Evolutionary conservation across 2,797 vertebrate species (phyloP).

Genomic region (Manis javanica): DNA sequence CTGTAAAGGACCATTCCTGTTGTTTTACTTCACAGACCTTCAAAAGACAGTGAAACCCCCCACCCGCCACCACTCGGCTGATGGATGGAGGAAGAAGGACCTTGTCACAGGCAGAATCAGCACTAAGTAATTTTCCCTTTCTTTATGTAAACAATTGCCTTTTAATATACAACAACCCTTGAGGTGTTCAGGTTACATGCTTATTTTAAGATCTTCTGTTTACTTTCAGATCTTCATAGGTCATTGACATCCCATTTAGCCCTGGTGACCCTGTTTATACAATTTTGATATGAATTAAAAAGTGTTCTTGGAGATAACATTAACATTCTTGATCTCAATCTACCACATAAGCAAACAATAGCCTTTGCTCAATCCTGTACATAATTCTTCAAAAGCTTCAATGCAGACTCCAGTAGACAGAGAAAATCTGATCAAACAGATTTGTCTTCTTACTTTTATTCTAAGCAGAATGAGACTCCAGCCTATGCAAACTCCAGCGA

Average conservation of each 20-base stretch:
- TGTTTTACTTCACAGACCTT: slow-evolving; percentile 21
- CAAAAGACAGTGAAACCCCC: slow-evolving; percentile 59
- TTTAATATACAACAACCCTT: slow-evolving; percentile 86
- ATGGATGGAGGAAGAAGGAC: slow-evolving; percentile 79
- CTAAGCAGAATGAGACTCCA: slow-evolving; percentile 85
- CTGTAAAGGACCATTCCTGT: not conserved
- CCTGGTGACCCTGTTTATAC: slow-evolving; percentile 92
- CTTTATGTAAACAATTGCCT: slow-evolving; percentile 88
- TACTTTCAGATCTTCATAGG: slow-evolving; percentile 92
- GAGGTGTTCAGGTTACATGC: slow-evolving; percentile 89
- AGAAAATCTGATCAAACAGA: slow-evolving; percentile 90
- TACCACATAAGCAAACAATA: slow-evolving; percentile 92
- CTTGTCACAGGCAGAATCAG: slow-evolving; percentile 84
- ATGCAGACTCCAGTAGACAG: slow-evolving; percentile 87
- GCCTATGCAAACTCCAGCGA: slow-evolving; percentile 83
- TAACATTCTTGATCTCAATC: slow-evolving; percentile 93
- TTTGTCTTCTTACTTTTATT: slow-evolving; percentile 87
- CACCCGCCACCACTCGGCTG: slow-evolving; percentile 69
- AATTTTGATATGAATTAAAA: slow-evolving; percentile 92
- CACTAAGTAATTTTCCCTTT: slow-evolving; percentile 86
- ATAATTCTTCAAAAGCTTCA: slow-evolving; percentile 91
- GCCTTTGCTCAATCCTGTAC: slow-evolving; percentile 87
- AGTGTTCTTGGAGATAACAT: slow-evolving; percentile 91
- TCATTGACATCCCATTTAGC: slow-evolving; percentile 93
- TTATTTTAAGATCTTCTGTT: slow-evolving; percentile 93